Percentiles rank a stretch among this genome's conserved stretches.
Conservation (phyloP, 2,888 invertebrate genomes). For the Rhopalosiphum nymphaeae region DNA sequence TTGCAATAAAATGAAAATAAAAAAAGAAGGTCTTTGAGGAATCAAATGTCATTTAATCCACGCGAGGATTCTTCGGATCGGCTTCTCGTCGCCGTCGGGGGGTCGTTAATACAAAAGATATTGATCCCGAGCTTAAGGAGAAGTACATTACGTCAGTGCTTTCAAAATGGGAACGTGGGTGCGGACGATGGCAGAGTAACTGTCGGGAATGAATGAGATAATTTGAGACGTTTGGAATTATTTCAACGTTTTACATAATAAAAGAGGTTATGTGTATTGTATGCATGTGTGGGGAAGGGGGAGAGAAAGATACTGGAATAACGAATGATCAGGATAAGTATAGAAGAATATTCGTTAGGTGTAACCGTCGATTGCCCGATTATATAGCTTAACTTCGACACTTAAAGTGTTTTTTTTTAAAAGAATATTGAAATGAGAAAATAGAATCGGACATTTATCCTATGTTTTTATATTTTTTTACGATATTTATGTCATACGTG, state of each 20-base stretch:
- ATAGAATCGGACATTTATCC: neutral
- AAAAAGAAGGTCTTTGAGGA: neutral
- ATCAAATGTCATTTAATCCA: slow-evolving; percentile 6
- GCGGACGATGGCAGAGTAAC: neutral
- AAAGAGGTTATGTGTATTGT: neutral
- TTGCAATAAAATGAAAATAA: neutral
- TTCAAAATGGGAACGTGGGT: neutral
- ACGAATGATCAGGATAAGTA: neutral
- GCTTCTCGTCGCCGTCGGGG: too few relatives aligned
- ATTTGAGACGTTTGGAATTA: neutral
- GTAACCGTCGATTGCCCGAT: neutral
- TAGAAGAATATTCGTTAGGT: neutral
- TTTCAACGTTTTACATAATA: neutral
- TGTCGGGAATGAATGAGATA: neutral
- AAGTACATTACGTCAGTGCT: neutral
- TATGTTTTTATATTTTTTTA: neutral
- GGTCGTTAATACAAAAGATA: neutral
- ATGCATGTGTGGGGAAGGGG: neutral
- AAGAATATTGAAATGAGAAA: neutral
- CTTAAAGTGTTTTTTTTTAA: neutral
- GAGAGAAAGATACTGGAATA: neutral
- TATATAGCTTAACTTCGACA: neutral
- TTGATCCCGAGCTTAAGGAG: neutral
- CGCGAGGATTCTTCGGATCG: neutral
- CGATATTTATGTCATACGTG: too few relatives aligned